Evolutionary conservation across 2,888 invertebrate species (phyloP), one percentile per base, ranked within the genome.

Genomic region (Torymus tubicola): DNA sequence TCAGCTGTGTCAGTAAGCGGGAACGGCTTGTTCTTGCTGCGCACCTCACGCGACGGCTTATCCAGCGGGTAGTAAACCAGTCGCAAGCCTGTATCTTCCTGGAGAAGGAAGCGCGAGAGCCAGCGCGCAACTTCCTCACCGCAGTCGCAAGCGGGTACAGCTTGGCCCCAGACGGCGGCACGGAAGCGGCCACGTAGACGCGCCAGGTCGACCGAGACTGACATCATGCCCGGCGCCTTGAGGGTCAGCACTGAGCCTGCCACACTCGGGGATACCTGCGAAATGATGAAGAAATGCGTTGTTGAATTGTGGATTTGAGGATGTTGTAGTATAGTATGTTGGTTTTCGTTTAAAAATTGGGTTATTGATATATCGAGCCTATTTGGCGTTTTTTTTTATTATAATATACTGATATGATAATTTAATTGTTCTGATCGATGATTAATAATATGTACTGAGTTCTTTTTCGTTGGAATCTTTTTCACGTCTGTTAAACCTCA

Each of bases 91-190:
- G 86, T 87, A 12, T 92, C 90, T 67, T 93, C 91, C 71, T 92
- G 91, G 64, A 93, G 89, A 70, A 94, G 86, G 83, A 92, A 91
- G 74, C 93, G 92, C 0, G 95, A 94, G 86, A 97, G 92, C 97
- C 97, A 97, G 74, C 93, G 93, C 18, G 95, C 93, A 13, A 93
- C 94, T 83, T 93, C 93, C 79, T 93, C 93, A 0, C 96, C 96
- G 87, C 96, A 96, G 86, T 96, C 94, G 84, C 93, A 92, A 0
- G 94, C 95, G 0, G 93, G 91, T 0, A 95, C 92, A 0, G 91
- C 80, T 80, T 90, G 87, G 70, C 93, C 92, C 94, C 94, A 94
- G 0, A 95, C 92, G 0, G 91, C 86, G 0, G 93, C 93, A 3
- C 89, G 91, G 73, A 91, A 91, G 74, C 86, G 87, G 3, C 87